Percentiles rank a stretch among this genome's conserved stretches.
Evolutionary conservation across 2,888 invertebrate species (phyloP).

Genomic region (Drosophila subsilvestris): DNA sequence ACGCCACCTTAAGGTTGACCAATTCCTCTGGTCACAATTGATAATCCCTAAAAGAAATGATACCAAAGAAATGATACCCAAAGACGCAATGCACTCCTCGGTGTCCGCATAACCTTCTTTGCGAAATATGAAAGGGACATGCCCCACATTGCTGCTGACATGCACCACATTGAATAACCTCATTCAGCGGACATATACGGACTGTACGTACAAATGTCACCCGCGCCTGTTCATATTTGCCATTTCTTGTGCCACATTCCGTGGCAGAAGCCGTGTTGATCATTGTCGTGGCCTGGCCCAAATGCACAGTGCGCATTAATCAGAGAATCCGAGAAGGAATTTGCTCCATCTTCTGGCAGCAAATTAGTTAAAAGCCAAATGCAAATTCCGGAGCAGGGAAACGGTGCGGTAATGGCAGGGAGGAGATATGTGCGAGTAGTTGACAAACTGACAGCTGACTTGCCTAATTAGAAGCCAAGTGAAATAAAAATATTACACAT

Average conservation of each 20-base stretch:
- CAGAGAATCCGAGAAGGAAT: constrained; percentile 48
- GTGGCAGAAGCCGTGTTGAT: constrained; percentile 19
- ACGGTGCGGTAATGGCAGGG: neutral
- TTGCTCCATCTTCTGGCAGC: constrained; percentile 33
- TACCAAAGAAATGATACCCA: neutral
- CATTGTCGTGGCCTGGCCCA: constrained; percentile 64
- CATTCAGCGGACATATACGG: constrained; percentile 33
- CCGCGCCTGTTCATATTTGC: constrained; percentile 34
- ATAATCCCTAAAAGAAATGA: neutral
- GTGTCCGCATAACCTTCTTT: neutral
- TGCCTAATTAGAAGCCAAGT: constrained; percentile 77
- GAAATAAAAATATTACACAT: constrained; percentile 80
- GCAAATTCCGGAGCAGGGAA: constrained; percentile 46
- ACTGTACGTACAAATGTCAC: constrained; percentile 2
- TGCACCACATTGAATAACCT: constrained; percentile 43
- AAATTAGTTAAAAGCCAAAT: constrained; percentile 76
- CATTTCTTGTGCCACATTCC: constrained; percentile 44
- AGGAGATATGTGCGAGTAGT: constrained; percentile 12
- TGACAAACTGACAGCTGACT: constrained; percentile 65
- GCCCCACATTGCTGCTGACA: constrained; percentile 12
- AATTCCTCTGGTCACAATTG: neutral
- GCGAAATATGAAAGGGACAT: neutral
- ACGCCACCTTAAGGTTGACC: neutral
- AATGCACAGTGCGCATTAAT: constrained; percentile 68
- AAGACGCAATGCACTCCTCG: neutral